These are phyloP conservation scores for Allygus modestus DNA, from an alignment of 2,888 invertebrate genomes.

Conservation along the genomic window DNA sequence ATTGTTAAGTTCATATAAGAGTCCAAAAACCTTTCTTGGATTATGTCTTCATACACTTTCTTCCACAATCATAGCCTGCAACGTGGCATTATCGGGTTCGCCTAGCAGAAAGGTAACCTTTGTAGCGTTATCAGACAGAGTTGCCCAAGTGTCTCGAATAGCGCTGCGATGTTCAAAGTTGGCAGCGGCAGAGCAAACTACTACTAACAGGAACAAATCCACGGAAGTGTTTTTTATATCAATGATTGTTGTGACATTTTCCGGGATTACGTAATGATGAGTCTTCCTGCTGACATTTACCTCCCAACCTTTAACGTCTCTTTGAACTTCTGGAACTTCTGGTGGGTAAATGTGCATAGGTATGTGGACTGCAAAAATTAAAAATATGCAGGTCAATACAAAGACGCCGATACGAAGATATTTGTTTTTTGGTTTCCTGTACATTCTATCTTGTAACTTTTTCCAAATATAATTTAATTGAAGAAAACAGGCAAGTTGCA, in stretches of 20 bases:
- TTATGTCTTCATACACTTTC: conserved; percentile 87
- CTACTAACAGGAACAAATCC: conserved; percentile 81
- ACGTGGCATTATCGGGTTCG: conserved; percentile 77
- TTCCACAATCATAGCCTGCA: conserved; percentile 80
- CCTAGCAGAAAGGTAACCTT: conserved; percentile 81
- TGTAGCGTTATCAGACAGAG: conserved; percentile 67
- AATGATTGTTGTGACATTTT: conserved; percentile 82
- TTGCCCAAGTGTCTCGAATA: conserved; percentile 86
- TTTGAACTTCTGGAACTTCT: too few species aligned
- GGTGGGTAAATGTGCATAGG: too few species aligned
- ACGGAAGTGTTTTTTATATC: conserved; percentile 71
- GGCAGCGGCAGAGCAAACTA: conserved; percentile 85
- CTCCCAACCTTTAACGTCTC: too few species aligned
- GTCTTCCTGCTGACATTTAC: conserved; percentile 85
- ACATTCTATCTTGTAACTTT: too few species aligned
- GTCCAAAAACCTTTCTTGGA: conserved; percentile 90
- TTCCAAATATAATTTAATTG: too few species aligned
- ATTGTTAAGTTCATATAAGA: conserved; percentile 92
- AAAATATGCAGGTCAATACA: too few species aligned
- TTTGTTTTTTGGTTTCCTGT: too few species aligned
- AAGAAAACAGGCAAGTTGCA: too few species aligned
- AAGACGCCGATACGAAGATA: too few species aligned
- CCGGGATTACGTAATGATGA: conserved; percentile 83
- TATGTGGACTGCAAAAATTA: too few species aligned
- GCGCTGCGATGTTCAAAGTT: conserved; percentile 83